Conservation (phyloP, 2,113 vertebrate genomes). For the Spheniscus mendiculus region DNA sequence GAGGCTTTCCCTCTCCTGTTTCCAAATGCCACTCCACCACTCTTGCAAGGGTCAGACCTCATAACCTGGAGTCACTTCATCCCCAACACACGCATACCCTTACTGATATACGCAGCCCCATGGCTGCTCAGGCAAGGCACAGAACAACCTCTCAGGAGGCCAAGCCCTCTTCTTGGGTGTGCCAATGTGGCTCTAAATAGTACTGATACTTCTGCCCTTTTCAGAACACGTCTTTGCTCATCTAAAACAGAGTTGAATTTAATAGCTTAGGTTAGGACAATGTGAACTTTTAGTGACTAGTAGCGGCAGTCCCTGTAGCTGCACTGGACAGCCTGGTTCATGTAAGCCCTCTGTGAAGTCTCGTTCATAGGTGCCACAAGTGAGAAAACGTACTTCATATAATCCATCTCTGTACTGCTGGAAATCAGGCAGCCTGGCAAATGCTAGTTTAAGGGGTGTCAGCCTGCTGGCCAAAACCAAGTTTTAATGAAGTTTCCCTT, state of each 20-base stretch:
- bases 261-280: constrained; percentile 46
- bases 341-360: constrained; percentile 11
- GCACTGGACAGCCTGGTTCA: neutral
- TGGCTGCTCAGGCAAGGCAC: neutral
- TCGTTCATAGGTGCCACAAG: neutral
- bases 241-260: constrained; percentile 28
- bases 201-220: neutral
- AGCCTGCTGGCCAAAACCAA: neutral
- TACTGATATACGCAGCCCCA: neutral
- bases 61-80: neutral
- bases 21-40: neutral
- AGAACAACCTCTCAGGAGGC: neutral
- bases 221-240: neutral
- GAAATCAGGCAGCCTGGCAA: neutral
- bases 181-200: neutral
- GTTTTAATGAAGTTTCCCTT: neutral
- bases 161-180: neutral
- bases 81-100: no score
- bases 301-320: neutral
- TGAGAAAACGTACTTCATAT: neutral
- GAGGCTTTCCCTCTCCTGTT: neutral
- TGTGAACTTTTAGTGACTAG: neutral
- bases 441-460: neutral
- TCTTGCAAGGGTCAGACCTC: neutral
- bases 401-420: neutral